Evolutionary conservation across 2,113 vertebrate species (phyloP).

Genomic region (Eleginops maclovinus): DNA sequence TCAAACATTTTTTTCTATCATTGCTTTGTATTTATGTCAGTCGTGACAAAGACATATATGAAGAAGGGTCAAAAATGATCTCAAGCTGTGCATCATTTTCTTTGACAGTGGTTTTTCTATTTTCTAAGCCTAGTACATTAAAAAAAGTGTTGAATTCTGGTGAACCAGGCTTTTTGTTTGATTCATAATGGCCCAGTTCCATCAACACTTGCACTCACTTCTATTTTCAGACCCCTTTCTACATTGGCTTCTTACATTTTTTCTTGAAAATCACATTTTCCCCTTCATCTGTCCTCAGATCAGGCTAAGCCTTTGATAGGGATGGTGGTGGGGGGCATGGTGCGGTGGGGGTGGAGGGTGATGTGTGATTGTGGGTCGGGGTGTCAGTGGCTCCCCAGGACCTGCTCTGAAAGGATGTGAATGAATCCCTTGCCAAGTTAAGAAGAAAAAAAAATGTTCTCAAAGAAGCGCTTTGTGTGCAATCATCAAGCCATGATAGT

Average conservation of each 20-base stretch:
- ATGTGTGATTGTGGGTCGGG: conserved; percentile 49
- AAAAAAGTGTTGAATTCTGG: conserved; percentile 42
- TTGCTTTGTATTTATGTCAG: conserved; percentile 4
- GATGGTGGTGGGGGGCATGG: conserved; percentile 48
- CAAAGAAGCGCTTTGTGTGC: conserved; percentile 73
- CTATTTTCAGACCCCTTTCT: conserved; percentile 56
- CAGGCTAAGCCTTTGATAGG: conserved; percentile 73
- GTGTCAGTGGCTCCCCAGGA: conserved; percentile 64
- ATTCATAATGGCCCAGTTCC: conserved; percentile 53
- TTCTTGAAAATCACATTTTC: conserved; percentile 62
- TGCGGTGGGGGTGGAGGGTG: conserved; percentile 34
- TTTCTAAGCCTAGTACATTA: conserved; percentile 17
- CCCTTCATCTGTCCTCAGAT: conserved; percentile 68
- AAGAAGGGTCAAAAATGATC: neutral
- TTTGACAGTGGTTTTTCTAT: conserved; percentile 24
- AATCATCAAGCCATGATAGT: conserved; percentile 59
- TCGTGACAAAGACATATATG: conserved; percentile 3
- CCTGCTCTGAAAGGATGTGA: conserved; percentile 66
- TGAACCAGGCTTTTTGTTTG: conserved; percentile 58
- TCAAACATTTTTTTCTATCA: neutral
- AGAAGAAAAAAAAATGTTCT: conserved; percentile 44
- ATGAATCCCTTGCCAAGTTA: conserved; percentile 56
- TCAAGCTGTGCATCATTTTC: neutral
- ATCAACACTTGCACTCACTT: conserved; percentile 50
- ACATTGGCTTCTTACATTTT: conserved; percentile 39